phyloP scores from a whole-genome alignment of 2,888 invertebrate genomes.

The Hirtodrosophila alboralis region DNA sequence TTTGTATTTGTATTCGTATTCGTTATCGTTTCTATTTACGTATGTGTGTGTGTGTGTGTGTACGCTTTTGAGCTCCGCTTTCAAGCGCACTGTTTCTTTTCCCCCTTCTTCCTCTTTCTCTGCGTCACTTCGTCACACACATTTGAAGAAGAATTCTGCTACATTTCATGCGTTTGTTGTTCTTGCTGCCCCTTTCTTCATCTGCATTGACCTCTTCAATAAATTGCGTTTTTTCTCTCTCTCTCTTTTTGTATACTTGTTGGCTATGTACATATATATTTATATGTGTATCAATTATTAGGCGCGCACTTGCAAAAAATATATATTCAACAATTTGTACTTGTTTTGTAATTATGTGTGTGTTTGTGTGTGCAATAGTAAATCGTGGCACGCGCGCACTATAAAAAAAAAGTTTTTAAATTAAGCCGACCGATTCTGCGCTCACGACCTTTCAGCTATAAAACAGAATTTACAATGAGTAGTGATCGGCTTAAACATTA shows the following conservation, averaged over 20 bases:
- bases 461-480: constrained; percentile 51
- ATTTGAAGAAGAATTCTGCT: constrained; percentile 57
- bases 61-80: constrained; percentile 50
- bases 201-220: constrained; percentile 9
- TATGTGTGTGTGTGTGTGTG: constrained; percentile 30
- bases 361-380: constrained; percentile 40
- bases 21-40: constrained; percentile 12
- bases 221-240: constrained; percentile 30
- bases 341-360: constrained; percentile 41
- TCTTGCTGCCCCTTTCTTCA: constrained; percentile 15
- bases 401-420: constrained; percentile 47
- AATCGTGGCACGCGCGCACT: constrained; percentile 59
- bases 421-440: constrained; percentile 52
- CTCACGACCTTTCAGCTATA: constrained; percentile 49
- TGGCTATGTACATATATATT: constrained; percentile 5
- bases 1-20: constrained; percentile 29
- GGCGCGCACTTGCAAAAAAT: constrained; percentile 56
- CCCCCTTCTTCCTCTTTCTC: constrained; percentile 29
- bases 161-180: constrained; percentile 56
- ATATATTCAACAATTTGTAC: constrained; percentile 36
- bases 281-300: constrained; percentile 5
- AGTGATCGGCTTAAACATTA: constrained; percentile 17
- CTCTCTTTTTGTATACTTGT: constrained; percentile 6
- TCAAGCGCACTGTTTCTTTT: constrained; percentile 34
- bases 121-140: constrained; percentile 73